phyloP scores from a whole-genome alignment of 2,888 invertebrate genomes.

The Theretra japonica region DNA sequence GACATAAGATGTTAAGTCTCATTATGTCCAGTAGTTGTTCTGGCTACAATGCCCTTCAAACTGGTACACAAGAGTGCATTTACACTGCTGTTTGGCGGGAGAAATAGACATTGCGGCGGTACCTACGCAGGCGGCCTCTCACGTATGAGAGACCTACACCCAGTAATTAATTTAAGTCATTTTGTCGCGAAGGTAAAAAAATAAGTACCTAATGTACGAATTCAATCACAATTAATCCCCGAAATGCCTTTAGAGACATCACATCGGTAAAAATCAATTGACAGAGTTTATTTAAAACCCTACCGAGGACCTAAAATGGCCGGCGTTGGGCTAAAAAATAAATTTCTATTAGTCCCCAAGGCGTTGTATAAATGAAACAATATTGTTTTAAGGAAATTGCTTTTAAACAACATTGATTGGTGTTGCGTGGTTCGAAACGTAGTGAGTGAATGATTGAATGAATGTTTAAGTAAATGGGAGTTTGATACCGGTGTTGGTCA shows the following conservation, averaged over 20 bases:
- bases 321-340: not conserved
- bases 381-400: conserved; percentile 8
- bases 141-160: no score
- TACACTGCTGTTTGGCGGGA: no score
- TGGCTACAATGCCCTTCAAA: no score
- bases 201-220: no score
- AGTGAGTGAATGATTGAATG: not conserved
- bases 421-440: not conserved
- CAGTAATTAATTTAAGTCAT: no score
- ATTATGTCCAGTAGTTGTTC: no score
- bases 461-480: not conserved
- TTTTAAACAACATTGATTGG: not conserved
- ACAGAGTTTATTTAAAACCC: not conserved
- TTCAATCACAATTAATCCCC: not conserved
- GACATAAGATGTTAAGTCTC: no score
- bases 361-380: conserved; percentile 1
- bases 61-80: no score
- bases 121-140: no score
- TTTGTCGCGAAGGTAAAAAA: no score
- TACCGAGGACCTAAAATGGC: not conserved
- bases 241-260: not conserved
- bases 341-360: not conserved
- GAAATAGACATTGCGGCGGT: no score
- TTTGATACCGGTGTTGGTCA: not conserved
- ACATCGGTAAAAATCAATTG: not conserved